Conservation (phyloP, 2,113 vertebrate species). For the Aspidoscelis tigris region DNA sequence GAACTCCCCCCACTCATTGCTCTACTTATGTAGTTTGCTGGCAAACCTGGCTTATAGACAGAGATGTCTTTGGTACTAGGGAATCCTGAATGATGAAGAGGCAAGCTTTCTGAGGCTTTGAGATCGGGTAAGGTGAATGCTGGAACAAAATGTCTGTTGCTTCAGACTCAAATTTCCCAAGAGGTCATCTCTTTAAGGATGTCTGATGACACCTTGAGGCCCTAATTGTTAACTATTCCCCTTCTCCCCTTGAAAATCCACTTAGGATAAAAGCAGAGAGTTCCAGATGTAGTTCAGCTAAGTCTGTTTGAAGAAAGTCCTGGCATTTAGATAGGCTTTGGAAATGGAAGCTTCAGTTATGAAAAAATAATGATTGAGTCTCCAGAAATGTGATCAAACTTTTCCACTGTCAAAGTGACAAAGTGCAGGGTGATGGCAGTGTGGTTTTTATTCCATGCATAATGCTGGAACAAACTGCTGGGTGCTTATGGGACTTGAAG, state of each 20-base stretch:
- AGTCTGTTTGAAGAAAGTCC: not conserved
- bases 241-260: not conserved
- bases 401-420: conserved; percentile 57
- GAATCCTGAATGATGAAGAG: no score
- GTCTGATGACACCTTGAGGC: no score
- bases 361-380: conserved; percentile 41
- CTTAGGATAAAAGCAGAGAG: not conserved
- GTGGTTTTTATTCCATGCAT: not conserved
- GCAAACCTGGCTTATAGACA: no score
- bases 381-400: conserved; percentile 44
- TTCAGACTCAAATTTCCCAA: no score
- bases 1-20: no score
- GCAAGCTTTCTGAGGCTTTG: no score
- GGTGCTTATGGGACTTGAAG: not conserved
- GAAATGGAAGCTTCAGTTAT: conserved; percentile 52
- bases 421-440: not conserved
- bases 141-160: no score
- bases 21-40: no score
- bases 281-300: not conserved
- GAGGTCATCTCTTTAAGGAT: no score
- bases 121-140: no score
- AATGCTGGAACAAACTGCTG: conserved; percentile 38
- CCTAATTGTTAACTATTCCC: no score
- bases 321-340: conserved; percentile 48
- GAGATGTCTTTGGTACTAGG: no score